Percentiles rank a stretch among this genome's conserved stretches.
phyloP scores from a whole-genome alignment of 2,888 invertebrate genomes.

The Latheticus oryzae region DNA sequence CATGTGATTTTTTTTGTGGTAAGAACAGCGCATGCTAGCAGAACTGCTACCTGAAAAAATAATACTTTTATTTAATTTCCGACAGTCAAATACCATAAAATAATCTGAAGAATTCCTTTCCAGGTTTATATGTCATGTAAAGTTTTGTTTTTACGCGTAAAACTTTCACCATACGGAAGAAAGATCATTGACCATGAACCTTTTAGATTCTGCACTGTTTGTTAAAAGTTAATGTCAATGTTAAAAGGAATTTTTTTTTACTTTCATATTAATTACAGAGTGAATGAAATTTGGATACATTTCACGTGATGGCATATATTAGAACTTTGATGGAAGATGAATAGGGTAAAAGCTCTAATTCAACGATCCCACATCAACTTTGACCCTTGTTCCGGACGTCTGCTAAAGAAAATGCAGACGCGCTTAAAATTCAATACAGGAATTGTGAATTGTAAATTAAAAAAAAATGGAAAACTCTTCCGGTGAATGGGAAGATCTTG shows the following conservation, averaged over 20 bases:
- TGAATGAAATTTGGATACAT: slow-evolving; percentile 6
- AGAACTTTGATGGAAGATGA: slow-evolving; percentile 15
- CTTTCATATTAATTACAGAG: neutral
- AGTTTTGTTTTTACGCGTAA: slow-evolving; percentile 23
- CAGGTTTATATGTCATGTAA: slow-evolving; percentile 41
- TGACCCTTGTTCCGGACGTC: slow-evolving; percentile 23
- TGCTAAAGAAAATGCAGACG: too few relatives aligned
- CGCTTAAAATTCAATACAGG: too few relatives aligned
- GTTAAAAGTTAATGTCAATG: slow-evolving; percentile 33
- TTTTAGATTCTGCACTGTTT: slow-evolving; percentile 11
- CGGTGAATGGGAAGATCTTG: too few relatives aligned
- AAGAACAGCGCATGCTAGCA: slow-evolving; percentile 46
- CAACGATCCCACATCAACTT: slow-evolving; percentile 26
- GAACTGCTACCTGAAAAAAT: slow-evolving; percentile 49
- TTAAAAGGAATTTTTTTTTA: slow-evolving; percentile 6
- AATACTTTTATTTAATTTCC: slow-evolving; percentile 9
- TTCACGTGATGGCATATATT: slow-evolving; percentile 9
- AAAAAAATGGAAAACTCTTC: too few relatives aligned
- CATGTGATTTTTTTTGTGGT: slow-evolving; percentile 40
- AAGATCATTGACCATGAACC: slow-evolving; percentile 40
- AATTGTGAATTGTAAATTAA: too few relatives aligned
- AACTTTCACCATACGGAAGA: slow-evolving; percentile 40
- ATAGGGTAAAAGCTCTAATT: slow-evolving; percentile 12
- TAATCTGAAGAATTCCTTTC: slow-evolving; percentile 25
- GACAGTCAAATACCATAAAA: slow-evolving; percentile 14